Evolutionary conservation across 2,888 invertebrate species (phyloP), one percentile per base, ranked within the genome.

Genomic region (Brachynemurus nebulosus): DNA sequence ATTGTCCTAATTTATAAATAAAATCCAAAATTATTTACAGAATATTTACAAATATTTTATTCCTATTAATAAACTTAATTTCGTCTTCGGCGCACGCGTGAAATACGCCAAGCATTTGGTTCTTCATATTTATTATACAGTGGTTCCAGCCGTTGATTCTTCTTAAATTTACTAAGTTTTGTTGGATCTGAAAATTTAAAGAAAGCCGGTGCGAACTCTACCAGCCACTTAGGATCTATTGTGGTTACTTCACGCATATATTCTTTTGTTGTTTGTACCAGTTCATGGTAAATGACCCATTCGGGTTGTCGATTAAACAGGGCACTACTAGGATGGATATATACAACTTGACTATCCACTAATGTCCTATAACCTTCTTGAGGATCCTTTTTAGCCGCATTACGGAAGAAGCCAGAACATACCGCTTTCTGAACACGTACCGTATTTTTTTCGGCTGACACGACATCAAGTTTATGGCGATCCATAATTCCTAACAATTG

Each of bases 121-220:
- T 98, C 97, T 64, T 98, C 97, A 59, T 96, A 98, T 68, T 98
- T 98, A 65, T 98, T 98, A 65, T 92, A 93, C 3, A 98, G 69
- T 0, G 98, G 98, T 59, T 99, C 97, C 50, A 99, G 73, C 49
- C 95, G 76, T 71, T 98, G 96, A 69, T 96, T 95, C 68, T 96
- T 95, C 78, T 99, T 98, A 68, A 96, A 95, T 61, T 95, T 95
- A 63, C 95, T 95, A 25, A 98, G 73, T 63, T 95, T 97, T 0
- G 97, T 97, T 2, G 96, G 95, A 67, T 99, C 98, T 5, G 92
- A 92, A 69, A 97, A 93, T 63, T 92, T 90, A 72, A 97, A 99
- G 74, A 98, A 99, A 1, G 97, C 95, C 0, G 97, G 95, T 0
- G 98, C 97, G 63, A 93, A 98, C 63, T 99, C 97, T 1, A 98